Evolutionary conservation across 2,113 vertebrate genomes (phyloP).

Genomic region (Fulica atra): DNA sequence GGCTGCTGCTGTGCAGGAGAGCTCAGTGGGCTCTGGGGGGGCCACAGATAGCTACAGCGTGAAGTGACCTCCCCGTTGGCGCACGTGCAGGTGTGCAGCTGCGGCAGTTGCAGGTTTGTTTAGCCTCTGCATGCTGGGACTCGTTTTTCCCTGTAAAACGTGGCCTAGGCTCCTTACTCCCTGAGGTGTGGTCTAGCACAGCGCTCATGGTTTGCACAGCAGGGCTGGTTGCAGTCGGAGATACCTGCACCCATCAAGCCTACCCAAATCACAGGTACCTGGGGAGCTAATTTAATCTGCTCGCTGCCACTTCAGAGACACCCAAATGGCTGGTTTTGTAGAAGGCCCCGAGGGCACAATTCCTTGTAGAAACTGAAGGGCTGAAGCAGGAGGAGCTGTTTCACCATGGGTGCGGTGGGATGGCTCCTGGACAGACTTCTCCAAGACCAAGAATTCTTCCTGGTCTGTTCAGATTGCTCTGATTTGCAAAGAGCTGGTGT

Average conservation of each 20-base stretch:
- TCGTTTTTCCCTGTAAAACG: not conserved
- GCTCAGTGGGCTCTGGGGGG: not conserved
- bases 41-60: not conserved
- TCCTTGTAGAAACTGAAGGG: not conserved
- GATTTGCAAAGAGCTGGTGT: not conserved
- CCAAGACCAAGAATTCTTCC: not conserved
- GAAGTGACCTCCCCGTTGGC: not conserved
- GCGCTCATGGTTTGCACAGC: not conserved
- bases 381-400: not conserved
- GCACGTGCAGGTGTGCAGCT: not conserved
- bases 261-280: not conserved
- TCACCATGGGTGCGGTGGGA: accelerated
- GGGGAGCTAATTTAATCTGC: not conserved
- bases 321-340: not conserved
- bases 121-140: not conserved
- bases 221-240: not conserved
- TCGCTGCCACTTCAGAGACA: not conserved
- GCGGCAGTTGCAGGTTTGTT: not conserved
- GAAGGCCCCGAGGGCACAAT: not conserved
- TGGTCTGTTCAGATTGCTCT: not conserved
- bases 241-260: not conserved
- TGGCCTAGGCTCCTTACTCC: not conserved
- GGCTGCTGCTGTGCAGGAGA: accelerated
- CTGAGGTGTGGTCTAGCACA: not conserved
- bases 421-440: not conserved